Percentiles rank a stretch among this genome's conserved stretches.
These are phyloP conservation scores for Zaprionus lachaisei DNA, from an alignment of 1,140 invertebrate genomes.

Conservation along the genomic window DNA sequence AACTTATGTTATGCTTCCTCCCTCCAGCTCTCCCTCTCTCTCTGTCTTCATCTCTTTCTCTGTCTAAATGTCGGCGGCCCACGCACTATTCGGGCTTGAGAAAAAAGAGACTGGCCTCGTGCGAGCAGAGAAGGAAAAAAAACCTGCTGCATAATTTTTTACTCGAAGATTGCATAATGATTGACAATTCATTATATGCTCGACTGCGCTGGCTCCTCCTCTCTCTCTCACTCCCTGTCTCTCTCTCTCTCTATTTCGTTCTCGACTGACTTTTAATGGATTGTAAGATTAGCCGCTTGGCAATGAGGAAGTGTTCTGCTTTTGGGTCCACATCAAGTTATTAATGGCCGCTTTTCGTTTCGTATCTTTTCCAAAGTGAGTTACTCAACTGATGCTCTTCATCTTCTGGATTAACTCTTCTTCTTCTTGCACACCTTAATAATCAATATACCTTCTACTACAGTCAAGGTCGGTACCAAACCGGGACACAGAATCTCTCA, in stretches of 20 bases:
- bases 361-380: constrained; percentile 23
- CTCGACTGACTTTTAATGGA: constrained; percentile 58
- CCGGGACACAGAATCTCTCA: background rate
- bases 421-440: constrained; percentile 1
- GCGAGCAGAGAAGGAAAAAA: constrained; percentile 6
- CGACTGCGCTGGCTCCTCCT: constrained; percentile 15
- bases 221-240: background rate
- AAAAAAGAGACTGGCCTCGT: constrained; percentile 15
- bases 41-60: constrained; percentile 25
- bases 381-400: background rate
- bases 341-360: constrained; percentile 60
- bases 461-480: constrained; percentile 3
- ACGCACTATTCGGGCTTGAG: constrained; percentile 51
- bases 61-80: constrained; percentile 70
- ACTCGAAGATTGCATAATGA: constrained; percentile 81
- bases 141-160: constrained; percentile 78
- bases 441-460: constrained; percentile 7
- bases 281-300: constrained; percentile 60
- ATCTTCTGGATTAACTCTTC: background rate
- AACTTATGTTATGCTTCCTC: constrained; percentile 6
- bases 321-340: constrained; percentile 48
- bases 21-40: background rate
- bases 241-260: background rate
- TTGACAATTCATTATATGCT: constrained; percentile 78
- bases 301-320: constrained; percentile 67